Base-by-base conservation (phyloP, 2,113 vertebrate species). In the Heterotilapia buettikoferi region DNA sequence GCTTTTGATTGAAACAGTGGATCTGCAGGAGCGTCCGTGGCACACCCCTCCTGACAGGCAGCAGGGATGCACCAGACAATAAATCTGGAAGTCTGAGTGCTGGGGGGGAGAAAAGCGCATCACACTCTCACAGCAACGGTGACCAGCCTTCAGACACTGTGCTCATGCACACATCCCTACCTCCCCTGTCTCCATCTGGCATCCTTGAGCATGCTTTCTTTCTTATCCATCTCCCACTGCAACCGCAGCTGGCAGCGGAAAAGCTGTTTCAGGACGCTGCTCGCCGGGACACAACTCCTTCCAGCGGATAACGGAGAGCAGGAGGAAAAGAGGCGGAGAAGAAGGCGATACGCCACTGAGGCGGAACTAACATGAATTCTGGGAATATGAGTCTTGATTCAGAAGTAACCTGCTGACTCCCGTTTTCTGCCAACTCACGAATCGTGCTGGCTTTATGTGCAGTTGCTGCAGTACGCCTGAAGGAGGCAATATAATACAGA, bases 171-270 rank as follows among this genome's bases (percentile, higher is more conserved):
- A 29, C 24, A 31, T 43, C 54, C 93, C 95, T 89, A 97, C 97
- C 96, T 97, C 86, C 85, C 80, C 89, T 68, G 92, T 88, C 93
- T 94, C 97, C 96, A 97, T 96, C 90, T 95, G 90, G 88, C 94
- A 91, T 95, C 95, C 89, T 81, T 84, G 85, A 84, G 59, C 90
- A 88, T 86, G 85, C 86, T 91, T 82, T 73, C 83, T 73, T 83
- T 80, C 56, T 87, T 92, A 86, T 21, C 76, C 89, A 86, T 91
- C 86, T 88, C 92, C 92, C 92, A 16, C 94, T 90, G 92, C 94
- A 90, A 50, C 85, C 53, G 87, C 92, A 90, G 92, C 92, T 63
- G 91, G 84, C 73, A 29, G 90, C 76, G 52, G 71, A 84, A 81
- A 43, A 53, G 81, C 18, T 80, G 84, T 73, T 52, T 59, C 16